Conservation (phyloP, 2,113 vertebrate genomes). For the Marcusenius ussheri region DNA sequence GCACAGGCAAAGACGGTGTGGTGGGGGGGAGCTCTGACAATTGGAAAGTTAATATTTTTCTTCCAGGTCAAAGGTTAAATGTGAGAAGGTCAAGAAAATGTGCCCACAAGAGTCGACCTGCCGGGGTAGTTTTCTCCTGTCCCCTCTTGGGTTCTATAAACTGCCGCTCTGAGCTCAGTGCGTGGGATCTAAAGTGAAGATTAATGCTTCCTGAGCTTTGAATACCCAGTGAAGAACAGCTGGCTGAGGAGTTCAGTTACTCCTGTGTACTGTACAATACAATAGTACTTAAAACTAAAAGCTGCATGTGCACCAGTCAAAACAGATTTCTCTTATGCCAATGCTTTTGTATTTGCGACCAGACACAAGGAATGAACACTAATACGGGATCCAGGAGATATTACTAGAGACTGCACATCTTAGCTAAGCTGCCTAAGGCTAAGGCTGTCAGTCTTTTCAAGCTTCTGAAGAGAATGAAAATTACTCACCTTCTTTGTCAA, state of each 20-base stretch:
- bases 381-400: not conserved
- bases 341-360: not conserved
- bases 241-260: not conserved
- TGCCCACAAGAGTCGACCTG: conserved; percentile 37
- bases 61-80: conserved; percentile 50
- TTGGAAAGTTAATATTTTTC: conserved; percentile 58
- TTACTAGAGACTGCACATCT: not conserved
- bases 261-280: not conserved
- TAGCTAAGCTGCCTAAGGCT: not conserved
- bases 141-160: conserved; percentile 14
- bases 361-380: not conserved
- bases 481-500: not conserved
- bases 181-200: conserved; percentile 14
- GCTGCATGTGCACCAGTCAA: not conserved
- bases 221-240: not conserved
- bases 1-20: conserved; percentile 50
- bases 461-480: not conserved
- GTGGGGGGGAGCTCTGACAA: conserved; percentile 48
- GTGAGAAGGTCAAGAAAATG: conserved; percentile 45
- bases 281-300: not conserved
- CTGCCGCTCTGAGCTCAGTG: conserved; percentile 10
- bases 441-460: not conserved
- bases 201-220: not conserved
- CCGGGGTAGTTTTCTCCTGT: conserved; percentile 27
- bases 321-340: not conserved